Percentiles rank a stretch among this genome's conserved stretches.
Evolutionary conservation across 2,888 invertebrate genomes (phyloP).

Genomic region (Platycheirus albimanus): DNA sequence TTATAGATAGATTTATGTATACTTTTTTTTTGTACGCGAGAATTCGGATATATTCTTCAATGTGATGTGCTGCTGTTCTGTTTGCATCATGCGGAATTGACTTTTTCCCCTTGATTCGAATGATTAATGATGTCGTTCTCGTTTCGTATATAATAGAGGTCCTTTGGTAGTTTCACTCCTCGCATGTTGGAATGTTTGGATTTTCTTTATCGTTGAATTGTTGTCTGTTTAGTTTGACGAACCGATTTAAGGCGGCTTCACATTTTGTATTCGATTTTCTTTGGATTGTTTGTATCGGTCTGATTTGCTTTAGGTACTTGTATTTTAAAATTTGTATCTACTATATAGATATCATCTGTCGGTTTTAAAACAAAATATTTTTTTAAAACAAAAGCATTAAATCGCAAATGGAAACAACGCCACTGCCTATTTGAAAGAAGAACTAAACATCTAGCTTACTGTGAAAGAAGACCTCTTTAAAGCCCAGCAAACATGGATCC

Average conservation of each 20-base stretch:
- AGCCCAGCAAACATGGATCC: no score
- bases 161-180: conserved; percentile 65
- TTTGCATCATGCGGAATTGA: conserved; percentile 70
- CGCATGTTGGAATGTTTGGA: conserved; percentile 56
- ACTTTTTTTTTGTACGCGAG: conserved; percentile 19
- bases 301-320: not conserved
- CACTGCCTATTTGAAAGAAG: no score
- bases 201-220: conserved; percentile 23
- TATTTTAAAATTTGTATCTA: not conserved
- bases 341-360: no score
- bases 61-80: conserved; percentile 66
- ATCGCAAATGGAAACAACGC: no score
- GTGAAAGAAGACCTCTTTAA: no score
- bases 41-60: conserved; percentile 55
- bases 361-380: no score
- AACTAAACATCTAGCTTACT: no score
- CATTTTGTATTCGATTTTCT: conserved; percentile 42
- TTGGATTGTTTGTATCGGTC: not conserved
- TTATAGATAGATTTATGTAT: conserved; percentile 14
- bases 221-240: conserved; percentile 39
- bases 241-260: conserved; percentile 48
- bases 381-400: no score
- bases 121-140: conserved; percentile 73
- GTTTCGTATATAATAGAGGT: conserved; percentile 63
- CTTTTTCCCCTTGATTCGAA: conserved; percentile 71